Conservation (phyloP, 92 coral and sea anemone genomes). For the Parazoanthus swiftii region DNA sequence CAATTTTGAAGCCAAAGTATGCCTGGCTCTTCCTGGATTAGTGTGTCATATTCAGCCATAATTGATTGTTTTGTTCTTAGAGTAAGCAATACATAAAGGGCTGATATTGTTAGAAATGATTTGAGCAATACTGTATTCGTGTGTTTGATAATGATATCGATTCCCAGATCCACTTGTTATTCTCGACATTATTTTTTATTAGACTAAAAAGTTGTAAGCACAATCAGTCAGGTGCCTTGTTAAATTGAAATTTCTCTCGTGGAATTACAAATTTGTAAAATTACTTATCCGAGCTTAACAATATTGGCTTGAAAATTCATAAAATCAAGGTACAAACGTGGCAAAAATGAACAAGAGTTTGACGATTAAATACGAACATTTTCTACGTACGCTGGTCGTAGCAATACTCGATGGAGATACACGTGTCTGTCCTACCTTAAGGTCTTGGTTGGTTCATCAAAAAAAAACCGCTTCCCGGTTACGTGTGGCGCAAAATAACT, state of each 20-base stretch:
- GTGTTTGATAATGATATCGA: slow-evolving; percentile 5
- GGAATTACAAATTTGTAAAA: no score
- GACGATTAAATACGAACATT: not conserved
- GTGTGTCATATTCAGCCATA: not conserved
- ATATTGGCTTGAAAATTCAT: not conserved
- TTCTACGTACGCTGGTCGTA: no score
- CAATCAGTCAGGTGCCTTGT: not conserved
- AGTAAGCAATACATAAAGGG: not conserved
- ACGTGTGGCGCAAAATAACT: not conserved
- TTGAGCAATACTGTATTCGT: not conserved
- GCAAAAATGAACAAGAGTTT: not conserved
- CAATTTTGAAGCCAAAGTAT: not conserved
- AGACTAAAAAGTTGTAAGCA: not conserved
- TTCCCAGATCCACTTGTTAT: not conserved
- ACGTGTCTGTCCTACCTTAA: not conserved
- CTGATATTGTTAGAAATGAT: not conserved
- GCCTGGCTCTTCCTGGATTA: slow-evolving; percentile 29
- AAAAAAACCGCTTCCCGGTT: not conserved
- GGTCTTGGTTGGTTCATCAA: not conserved
- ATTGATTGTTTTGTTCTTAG: not conserved
- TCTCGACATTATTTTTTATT: not conserved
- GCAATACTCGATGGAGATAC: no score
- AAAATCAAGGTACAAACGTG: not conserved
- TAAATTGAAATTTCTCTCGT: not conserved
- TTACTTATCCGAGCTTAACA: not conserved